phyloP scores from a whole-genome alignment of 2,113 vertebrate species.

The Chiloscyllium plagiosum region DNA sequence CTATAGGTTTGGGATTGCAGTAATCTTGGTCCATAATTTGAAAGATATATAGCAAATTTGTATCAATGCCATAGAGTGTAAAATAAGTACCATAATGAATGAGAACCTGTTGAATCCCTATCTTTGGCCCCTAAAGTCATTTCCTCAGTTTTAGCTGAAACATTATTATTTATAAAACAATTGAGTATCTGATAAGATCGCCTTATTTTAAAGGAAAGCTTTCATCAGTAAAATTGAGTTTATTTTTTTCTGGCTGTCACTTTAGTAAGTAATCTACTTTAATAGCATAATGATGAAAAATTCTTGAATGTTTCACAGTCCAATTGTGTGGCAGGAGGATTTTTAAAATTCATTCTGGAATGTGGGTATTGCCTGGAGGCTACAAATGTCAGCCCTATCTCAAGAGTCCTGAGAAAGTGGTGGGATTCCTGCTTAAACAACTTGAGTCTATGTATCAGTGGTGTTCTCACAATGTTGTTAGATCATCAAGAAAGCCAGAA shows the following conservation, averaged over 20 bases:
- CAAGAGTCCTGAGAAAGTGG: background rate
- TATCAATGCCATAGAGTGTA: background rate
- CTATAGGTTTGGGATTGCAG: background rate
- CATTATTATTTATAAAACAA: background rate
- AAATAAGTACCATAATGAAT: background rate
- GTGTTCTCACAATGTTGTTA: too few species aligned
- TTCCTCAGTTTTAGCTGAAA: background rate
- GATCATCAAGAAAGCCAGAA: background rate
- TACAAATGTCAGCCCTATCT: background rate
- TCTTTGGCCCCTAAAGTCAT: background rate
- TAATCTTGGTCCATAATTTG: background rate
- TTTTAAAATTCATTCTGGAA: background rate
- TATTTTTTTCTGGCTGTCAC: conserved; percentile 17
- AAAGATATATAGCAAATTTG: background rate
- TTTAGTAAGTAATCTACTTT: background rate
- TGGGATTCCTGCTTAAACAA: background rate
- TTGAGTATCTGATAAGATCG: background rate
- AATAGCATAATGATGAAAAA: background rate
- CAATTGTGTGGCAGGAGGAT: background rate
- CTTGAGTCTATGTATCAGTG: background rate
- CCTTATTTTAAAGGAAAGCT: background rate
- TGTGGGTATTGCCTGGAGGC: background rate
- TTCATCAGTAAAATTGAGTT: background rate
- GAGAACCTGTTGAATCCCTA: background rate
- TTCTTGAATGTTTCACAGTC: background rate